Evolutionary conservation across 2,797 vertebrate genomes (phyloP).

Genomic region (Lates japonicus): DNA sequence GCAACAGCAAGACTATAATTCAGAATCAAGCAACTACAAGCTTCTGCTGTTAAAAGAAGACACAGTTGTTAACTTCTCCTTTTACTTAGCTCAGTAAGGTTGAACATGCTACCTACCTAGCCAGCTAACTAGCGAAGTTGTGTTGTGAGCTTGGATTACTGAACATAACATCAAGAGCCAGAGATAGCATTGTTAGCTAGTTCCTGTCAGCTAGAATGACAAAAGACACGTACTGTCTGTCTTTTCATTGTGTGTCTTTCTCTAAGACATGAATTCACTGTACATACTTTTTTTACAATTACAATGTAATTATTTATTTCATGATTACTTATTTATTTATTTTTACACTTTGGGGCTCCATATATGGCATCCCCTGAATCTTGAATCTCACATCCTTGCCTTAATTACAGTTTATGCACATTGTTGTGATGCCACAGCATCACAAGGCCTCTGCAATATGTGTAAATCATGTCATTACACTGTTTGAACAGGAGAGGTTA

Average conservation of each 20-base stretch:
- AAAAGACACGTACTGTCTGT: too few relatives aligned
- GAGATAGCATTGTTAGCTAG: too few relatives aligned
- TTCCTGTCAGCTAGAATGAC: too few relatives aligned
- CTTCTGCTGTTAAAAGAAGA: background rate
- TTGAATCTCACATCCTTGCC: background rate
- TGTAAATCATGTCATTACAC: slow-evolving; percentile 77
- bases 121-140: too few relatives aligned
- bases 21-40: background rate
- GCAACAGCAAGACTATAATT: background rate
- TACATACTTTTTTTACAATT: too few relatives aligned
- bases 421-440: slow-evolving; percentile 27
- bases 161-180: too few relatives aligned
- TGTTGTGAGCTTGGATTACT: too few relatives aligned
- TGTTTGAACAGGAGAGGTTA: slow-evolving; percentile 73
- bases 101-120: too few relatives aligned
- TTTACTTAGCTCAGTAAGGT: background rate
- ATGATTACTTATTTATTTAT: background rate
- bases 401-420: slow-evolving; percentile 16
- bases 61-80: background rate
- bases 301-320: too few relatives aligned
- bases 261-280: too few relatives aligned
- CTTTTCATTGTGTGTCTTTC: too few relatives aligned
- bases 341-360: background rate
- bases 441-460: slow-evolving; percentile 28
- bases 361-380: background rate